phyloP scores from a whole-genome alignment of 2,888 invertebrate species.

The Andrena bucephala region DNA sequence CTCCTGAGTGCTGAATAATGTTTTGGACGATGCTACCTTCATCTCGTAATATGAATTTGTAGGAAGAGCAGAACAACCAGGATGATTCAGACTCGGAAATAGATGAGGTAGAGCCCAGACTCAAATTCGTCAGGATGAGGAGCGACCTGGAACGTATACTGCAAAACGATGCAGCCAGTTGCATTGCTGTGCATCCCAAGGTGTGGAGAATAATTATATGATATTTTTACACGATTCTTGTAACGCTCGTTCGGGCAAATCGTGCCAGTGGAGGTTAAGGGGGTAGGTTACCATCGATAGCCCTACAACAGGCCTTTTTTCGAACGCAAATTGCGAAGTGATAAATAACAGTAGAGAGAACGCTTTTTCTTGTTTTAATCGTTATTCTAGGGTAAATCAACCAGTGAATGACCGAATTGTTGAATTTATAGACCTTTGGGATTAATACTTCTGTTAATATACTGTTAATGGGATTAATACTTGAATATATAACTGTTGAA shows the following conservation, averaged over 20 bases:
- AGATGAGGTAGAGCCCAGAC: conserved; percentile 92
- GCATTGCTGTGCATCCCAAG: conserved; percentile 97
- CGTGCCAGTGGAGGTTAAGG: conserved; percentile 37
- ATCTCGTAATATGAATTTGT: conserved; percentile 35
- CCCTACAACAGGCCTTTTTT: too few relatives aligned
- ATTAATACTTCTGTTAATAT: too few relatives aligned
- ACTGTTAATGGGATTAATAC: too few relatives aligned
- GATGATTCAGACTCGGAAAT: conserved; percentile 85
- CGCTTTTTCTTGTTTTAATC: too few relatives aligned
- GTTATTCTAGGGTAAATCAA: too few relatives aligned
- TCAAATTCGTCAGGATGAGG: conserved; percentile 95
- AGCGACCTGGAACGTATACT: conserved; percentile 95
- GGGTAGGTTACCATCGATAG: too few relatives aligned
- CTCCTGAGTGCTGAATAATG: background rate
- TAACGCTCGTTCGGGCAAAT: background rate
- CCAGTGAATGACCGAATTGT: too few relatives aligned
- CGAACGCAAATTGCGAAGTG: too few relatives aligned
- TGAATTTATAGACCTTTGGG: too few relatives aligned
- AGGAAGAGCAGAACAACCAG: conserved; percentile 80
- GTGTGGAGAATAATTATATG: conserved; percentile 83
- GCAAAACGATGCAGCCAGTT: conserved; percentile 94
- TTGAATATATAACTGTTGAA: too few relatives aligned
- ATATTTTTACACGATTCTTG: conserved; percentile 10
- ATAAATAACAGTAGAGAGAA: too few relatives aligned
- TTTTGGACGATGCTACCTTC: background rate